Evolutionary conservation across 2,888 invertebrate species (phyloP).

Genomic region (Drosophila villosipedis): DNA sequence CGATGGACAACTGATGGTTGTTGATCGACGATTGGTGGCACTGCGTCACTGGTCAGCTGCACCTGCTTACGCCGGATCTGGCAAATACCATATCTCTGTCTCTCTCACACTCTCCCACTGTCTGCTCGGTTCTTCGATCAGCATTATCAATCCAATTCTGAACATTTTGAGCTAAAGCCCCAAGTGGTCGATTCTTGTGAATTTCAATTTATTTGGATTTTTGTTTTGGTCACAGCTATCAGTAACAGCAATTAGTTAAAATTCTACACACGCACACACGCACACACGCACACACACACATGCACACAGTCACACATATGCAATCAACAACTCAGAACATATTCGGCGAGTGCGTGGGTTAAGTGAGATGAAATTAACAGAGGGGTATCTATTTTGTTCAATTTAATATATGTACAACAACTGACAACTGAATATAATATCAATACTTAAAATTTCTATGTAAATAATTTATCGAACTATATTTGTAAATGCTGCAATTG

Average conservation of each 20-base stretch:
- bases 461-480: no score
- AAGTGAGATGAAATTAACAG: neutral
- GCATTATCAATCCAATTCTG: constrained; percentile 3
- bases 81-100: neutral
- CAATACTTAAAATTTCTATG: neutral
- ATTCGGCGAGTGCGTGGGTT: constrained; percentile 4
- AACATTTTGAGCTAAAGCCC: constrained; percentile 11
- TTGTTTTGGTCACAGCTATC: constrained; percentile 36
- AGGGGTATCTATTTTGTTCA: neutral
- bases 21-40: constrained; percentile 5
- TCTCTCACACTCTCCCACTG: neutral
- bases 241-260: constrained; percentile 43
- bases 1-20: constrained; percentile 6
- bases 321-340: constrained; percentile 24
- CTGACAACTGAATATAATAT: neutral
- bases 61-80: constrained; percentile 40
- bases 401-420: neutral
- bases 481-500: neutral
- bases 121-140: constrained; percentile 1
- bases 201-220: constrained; percentile 19
- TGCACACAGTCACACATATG: neutral
- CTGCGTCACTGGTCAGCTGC: constrained; percentile 32
- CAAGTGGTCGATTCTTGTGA: constrained; percentile 20
- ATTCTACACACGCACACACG: constrained; percentile 6
- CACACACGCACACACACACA: neutral